Evolutionary conservation across 2,888 invertebrate genomes (phyloP), one percentile per base, ranked within the genome.

Genomic region (Drosophila rellima): DNA sequence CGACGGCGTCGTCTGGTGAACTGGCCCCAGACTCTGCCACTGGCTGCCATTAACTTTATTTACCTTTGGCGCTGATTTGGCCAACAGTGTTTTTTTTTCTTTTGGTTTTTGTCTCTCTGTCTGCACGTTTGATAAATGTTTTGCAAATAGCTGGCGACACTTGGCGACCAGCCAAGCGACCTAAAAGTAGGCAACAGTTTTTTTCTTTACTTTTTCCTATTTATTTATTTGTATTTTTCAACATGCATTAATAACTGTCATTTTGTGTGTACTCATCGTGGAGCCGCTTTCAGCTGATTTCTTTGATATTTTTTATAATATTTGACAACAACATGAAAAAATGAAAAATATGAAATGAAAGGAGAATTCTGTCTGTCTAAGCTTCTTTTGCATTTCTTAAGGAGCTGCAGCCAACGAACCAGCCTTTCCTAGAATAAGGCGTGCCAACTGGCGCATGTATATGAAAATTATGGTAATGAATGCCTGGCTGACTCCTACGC

Each of bases 381-480:
- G 56, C 47, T 50, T 50, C 23, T 39, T 76, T 70, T 73, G 66
- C 69, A 73, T 77, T 69, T 55, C 51, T 40, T 52, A 65, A 57
- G 60, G 31, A 60, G 65, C 64, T 55, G 51, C 50, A 67, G 64
- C 48, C 57, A 40, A 42, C 44, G 55, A 40, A 48, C 40, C 20
- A 48, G 60, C 48, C 74, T 35, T 35, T 61, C 57, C 64, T 57
- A 52, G 42, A 18, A 26, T 18, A 62, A 74, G 82, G 85, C 82
- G 82, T 70, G 80, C 63, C 17, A 67, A 74, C 62, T 65, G 82
- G 70, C 72, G 72, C 78, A 68, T 80, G 70, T 73, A 71, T 86
- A 76, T 82, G 70, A 72, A 70, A 86, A 86, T 86, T 86, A 83
- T 83, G 83, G 74, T 86, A 86, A 83, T 85, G 78, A 82, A 76